Evolutionary conservation across 2,888 invertebrate genomes (phyloP).

Genomic region (Lithophane leautieri): DNA sequence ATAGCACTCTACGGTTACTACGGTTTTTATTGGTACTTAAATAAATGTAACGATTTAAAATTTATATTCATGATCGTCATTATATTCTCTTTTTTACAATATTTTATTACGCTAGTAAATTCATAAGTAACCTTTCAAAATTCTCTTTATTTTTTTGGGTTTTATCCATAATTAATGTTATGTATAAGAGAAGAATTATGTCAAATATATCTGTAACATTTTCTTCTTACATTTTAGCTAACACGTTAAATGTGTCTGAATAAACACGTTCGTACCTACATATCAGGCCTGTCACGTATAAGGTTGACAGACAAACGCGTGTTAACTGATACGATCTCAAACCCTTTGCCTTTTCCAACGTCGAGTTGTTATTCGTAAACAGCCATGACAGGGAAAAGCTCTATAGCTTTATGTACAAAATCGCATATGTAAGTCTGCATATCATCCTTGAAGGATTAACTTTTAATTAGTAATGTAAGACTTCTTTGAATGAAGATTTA

Average conservation of each 20-base stretch:
- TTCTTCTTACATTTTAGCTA: constrained; percentile 38
- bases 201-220: constrained; percentile 14
- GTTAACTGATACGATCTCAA: constrained; percentile 61
- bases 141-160: constrained; percentile 2
- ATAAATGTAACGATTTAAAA: constrained; percentile 49
- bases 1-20: constrained; percentile 32
- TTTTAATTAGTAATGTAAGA: constrained; percentile 38
- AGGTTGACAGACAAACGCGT: constrained; percentile 61
- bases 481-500: constrained; percentile 5
- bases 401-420: constrained; percentile 33
- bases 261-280: constrained; percentile 47
- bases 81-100: constrained; percentile 37
- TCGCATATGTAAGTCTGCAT: constrained; percentile 29
- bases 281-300: constrained; percentile 52
- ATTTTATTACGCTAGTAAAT: constrained; percentile 40
- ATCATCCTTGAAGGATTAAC: constrained; percentile 9
- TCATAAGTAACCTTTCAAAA: constrained; percentile 14
- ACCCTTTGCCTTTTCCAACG: constrained; percentile 56
- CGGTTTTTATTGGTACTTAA: constrained; percentile 53
- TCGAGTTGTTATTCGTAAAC: constrained; percentile 52
- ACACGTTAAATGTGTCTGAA: constrained; percentile 49
- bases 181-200: background rate
- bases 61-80: constrained; percentile 56
- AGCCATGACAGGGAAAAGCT: constrained; percentile 39
- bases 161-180: constrained; percentile 13